These are phyloP conservation scores for Drosophila merina DNA, from an alignment of 2,888 invertebrate species.

Conservation along the genomic window DNA sequence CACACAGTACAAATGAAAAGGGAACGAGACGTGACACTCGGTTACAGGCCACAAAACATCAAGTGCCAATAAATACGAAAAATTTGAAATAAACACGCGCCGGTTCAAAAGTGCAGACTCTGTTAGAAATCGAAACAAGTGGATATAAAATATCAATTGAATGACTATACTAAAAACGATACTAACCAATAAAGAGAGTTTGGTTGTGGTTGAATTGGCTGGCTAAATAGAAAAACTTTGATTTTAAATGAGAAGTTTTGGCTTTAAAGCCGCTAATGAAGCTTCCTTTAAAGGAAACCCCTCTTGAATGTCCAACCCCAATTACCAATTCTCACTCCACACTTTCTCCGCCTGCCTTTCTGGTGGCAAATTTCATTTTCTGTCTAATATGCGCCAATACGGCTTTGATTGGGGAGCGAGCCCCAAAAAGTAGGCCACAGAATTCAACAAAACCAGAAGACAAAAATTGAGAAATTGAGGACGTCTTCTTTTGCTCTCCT, in stretches of 20 bases:
- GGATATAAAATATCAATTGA: slow-evolving; percentile 29
- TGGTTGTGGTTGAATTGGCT: background rate
- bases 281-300: too few species aligned
- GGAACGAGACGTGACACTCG: slow-evolving; percentile 25
- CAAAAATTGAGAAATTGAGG: slow-evolving; percentile 38
- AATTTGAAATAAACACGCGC: slow-evolving; percentile 50
- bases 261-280: background rate
- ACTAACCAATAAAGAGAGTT: background rate
- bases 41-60: slow-evolving; percentile 33
- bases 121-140: slow-evolving; percentile 20
- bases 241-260: background rate
- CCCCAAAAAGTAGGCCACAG: slow-evolving; percentile 54
- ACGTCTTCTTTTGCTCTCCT: slow-evolving; percentile 20
- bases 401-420: slow-evolving; percentile 35
- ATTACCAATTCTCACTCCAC: slow-evolving; percentile 9
- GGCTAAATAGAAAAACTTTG: background rate
- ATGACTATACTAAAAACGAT: background rate
- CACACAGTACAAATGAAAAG: slow-evolving; percentile 10
- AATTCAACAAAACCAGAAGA: slow-evolving; percentile 29
- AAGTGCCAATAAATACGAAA: slow-evolving; percentile 65
- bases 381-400: slow-evolving; percentile 43
- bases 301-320: slow-evolving; percentile 13
- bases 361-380: slow-evolving; percentile 26
- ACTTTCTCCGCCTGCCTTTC: slow-evolving; percentile 8
- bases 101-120: slow-evolving; percentile 5